Evolutionary conservation across 2,113 vertebrate species (phyloP), one percentile per base, ranked within the genome.

Genomic region (Seriola rivoliana): DNA sequence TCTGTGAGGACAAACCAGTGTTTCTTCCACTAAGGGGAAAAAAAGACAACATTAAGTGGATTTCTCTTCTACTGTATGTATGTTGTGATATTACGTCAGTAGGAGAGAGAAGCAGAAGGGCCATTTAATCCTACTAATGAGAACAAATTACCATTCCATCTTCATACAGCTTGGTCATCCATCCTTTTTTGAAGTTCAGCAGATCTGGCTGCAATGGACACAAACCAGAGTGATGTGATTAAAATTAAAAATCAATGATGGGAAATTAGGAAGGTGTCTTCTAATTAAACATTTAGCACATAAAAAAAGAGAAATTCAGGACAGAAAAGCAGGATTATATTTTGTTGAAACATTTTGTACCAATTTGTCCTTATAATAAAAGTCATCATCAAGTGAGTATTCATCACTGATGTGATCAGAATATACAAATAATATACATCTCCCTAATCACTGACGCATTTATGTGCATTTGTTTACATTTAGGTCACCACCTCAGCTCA

Each of bases 1-100:
- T 99, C 98, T 0, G 97, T 98, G 80, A 99, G 93, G 81, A 99
- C 98, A 93, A 99, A 99, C 98, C 98, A 99, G 94, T 99, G 98
- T 75, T 99, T 99, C 95, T 99, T 99, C 98, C 98, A 99, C 98
- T 99, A 75, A 64, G 65, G 46, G 4, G 66, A 19, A 42, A 68
- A 57, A 69, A 71, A 40, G 13, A 16, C 0, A 63, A 0, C 1
- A 42, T 66, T 42, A 32, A 40, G 25, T 66, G 0, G 10, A 75
- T 80, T 78, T 44, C 21, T 72, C 4, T 0, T 38, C 5, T 42
- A 8, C 21, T 71, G 4, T 21, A 5, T 55, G 42, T 11, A 38
- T n/a, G 10, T 2, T 63, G 17, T 29, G 8, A 72, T 23, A 25
- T 52, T 59, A 57, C 34, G 79, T 78, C 23, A 65, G n/a, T 4